These are phyloP conservation scores for Syngnathus acus DNA, from an alignment of 2,797 vertebrate genomes.

Conservation along the genomic window DNA sequence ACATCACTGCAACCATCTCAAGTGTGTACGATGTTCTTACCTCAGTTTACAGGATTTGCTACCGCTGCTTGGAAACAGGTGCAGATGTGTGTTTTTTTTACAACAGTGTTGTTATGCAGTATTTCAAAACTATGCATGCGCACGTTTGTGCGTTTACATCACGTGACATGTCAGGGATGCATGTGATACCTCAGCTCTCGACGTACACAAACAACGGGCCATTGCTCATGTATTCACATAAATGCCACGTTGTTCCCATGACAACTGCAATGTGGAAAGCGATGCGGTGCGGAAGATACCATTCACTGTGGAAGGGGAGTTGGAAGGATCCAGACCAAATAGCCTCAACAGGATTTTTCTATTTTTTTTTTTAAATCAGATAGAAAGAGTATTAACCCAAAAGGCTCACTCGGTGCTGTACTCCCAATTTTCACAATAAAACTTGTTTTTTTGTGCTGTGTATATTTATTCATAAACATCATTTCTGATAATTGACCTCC, in stretches of 20 bases:
- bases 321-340: neutral
- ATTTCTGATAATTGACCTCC: conserved; percentile 14
- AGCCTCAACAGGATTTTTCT: neutral
- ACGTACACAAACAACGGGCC: neutral
- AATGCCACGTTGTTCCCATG: neutral
- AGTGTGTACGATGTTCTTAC: conserved; percentile 3
- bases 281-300: neutral
- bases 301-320: conserved; percentile 1
- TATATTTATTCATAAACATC: conserved; percentile 34
- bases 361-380: conserved; percentile 14
- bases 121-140: neutral
- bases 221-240: neutral
- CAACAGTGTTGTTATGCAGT: neutral
- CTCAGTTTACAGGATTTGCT: conserved; percentile 17
- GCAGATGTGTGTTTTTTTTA: neutral
- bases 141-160: conserved; percentile 27
- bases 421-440: conserved; percentile 9
- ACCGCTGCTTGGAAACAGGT: conserved; percentile 7
- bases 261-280: neutral
- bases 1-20: conserved; percentile 11
- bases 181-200: conserved; percentile 9
- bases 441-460: conserved; percentile 19
- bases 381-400: conserved; percentile 35
- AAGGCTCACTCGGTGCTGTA: conserved; percentile 6
- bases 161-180: conserved; percentile 16